Conservation (phyloP, 2,797 vertebrate genomes). For the Malacoraja senta region DNA sequence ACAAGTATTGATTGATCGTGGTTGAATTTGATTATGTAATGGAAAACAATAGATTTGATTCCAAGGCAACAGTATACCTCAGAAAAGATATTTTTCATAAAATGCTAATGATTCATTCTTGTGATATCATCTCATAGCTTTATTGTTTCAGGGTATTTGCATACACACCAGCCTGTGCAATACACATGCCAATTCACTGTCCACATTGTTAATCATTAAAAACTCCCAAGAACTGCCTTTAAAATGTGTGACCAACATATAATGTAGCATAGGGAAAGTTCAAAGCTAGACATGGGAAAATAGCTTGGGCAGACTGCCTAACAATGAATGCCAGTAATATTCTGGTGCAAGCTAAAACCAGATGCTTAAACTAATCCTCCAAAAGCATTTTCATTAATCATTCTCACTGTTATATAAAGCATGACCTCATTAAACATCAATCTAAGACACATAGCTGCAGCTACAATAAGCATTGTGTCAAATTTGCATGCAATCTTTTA, state of each 20-base stretch:
- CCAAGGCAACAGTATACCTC: not conserved
- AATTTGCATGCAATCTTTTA: conserved; percentile 4
- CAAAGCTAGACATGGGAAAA: conserved; percentile 29
- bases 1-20: too few species aligned
- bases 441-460: not conserved
- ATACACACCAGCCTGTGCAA: not conserved
- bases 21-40: not conserved
- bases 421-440: conserved; percentile 30
- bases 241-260: not conserved
- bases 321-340: conserved; percentile 18
- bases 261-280: conserved; percentile 12
- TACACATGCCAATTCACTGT: not conserved
- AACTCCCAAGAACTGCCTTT: not conserved
- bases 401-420: conserved; percentile 12
- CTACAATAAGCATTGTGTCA: not conserved
- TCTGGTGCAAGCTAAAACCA: conserved; percentile 31
- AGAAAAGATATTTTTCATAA: not conserved
- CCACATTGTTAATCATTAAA: not conserved
- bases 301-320: conserved; percentile 19
- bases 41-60: not conserved
- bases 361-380: conserved; percentile 29
- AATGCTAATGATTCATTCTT: not conserved
- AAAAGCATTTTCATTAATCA: conserved; percentile 35
- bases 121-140: conserved; percentile 4
- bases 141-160: not conserved